Evolutionary conservation across 2,888 invertebrate species (phyloP).

Genomic region (Isotomurus palustris): DNA sequence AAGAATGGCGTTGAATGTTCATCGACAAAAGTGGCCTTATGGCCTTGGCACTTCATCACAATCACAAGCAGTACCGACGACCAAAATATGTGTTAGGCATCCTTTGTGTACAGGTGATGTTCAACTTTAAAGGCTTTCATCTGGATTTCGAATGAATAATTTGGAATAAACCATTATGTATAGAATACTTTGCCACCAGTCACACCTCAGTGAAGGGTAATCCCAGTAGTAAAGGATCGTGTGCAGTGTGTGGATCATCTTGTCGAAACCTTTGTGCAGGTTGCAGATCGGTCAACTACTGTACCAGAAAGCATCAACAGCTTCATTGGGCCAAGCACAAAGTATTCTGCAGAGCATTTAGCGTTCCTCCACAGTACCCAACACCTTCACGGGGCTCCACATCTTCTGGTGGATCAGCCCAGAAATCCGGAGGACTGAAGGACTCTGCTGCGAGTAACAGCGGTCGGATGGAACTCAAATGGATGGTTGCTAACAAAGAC

Average conservation of each 20-base stretch:
- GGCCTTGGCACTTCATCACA: too few species aligned
- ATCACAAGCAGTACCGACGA: too few species aligned
- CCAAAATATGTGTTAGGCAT: not conserved
- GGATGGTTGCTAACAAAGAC: not conserved
- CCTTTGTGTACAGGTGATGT: too few species aligned
- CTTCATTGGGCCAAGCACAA: conserved; percentile 22
- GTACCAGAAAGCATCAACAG: conserved; percentile 24
- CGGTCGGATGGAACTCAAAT: not conserved
- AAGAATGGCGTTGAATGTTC: too few species aligned
- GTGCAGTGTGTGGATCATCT: conserved; percentile 12
- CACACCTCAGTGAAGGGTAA: not conserved
- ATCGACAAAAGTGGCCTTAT: too few species aligned
- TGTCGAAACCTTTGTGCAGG: conserved; percentile 17
- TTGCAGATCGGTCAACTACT: conserved; percentile 20
- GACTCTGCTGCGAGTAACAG: too few species aligned
- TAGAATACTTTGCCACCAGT: not conserved
- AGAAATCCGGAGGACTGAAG: too few species aligned
- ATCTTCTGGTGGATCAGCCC: too few species aligned
- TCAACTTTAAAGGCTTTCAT: too few species aligned
- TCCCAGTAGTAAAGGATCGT: conserved; percentile 9
- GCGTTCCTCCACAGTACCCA: conserved; percentile 19
- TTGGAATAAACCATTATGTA: too few species aligned
- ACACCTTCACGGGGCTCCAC: too few species aligned
- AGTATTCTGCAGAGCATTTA: conserved; percentile 15
- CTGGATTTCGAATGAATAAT: too few species aligned